phyloP scores from a whole-genome alignment of 1,140 invertebrate genomes.

The Ceratina calcarata region DNA sequence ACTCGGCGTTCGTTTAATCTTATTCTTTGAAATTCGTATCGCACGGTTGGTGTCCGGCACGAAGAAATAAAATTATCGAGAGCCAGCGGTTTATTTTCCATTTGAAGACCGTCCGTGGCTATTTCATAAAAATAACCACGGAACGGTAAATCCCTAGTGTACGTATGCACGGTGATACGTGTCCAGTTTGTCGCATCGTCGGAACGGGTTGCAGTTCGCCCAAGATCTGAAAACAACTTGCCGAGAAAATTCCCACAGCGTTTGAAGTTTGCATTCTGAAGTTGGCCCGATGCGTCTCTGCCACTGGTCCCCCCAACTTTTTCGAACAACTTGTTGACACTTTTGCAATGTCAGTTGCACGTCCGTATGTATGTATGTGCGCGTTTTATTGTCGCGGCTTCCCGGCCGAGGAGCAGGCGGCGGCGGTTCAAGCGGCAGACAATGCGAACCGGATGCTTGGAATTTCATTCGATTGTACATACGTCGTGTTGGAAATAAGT shows the following conservation, averaged over 20 bases:
- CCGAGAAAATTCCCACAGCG: not conserved
- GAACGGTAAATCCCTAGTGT: too few relatives aligned
- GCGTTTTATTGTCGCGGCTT: slow-evolving; percentile 43
- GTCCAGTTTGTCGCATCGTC: not conserved
- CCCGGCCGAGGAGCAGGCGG: slow-evolving; percentile 12
- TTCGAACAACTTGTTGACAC: slow-evolving; percentile 65
- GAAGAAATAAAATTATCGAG: too few relatives aligned
- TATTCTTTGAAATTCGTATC: not conserved
- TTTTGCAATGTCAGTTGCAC: slow-evolving; percentile 31
- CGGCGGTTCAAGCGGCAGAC: slow-evolving; percentile 53
- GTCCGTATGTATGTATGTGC: slow-evolving; percentile 53
- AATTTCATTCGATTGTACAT: slow-evolving; percentile 46
- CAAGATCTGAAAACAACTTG: slow-evolving; percentile 12
- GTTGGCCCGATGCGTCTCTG: slow-evolving; percentile 9
- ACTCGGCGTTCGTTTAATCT: not conserved
- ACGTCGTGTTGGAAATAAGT: slow-evolving; percentile 34
- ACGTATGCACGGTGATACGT: too few relatives aligned
- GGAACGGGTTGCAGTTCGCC: not conserved
- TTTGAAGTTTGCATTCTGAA: not conserved
- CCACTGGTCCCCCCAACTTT: slow-evolving; percentile 46
- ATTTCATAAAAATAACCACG: too few relatives aligned
- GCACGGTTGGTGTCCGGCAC: too few relatives aligned
- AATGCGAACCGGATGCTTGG: slow-evolving; percentile 47
- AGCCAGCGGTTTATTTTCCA: too few relatives aligned
- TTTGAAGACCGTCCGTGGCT: too few relatives aligned